Conservation (phyloP, 2,888 invertebrate species). For the Ornithoptera priamus region DNA sequence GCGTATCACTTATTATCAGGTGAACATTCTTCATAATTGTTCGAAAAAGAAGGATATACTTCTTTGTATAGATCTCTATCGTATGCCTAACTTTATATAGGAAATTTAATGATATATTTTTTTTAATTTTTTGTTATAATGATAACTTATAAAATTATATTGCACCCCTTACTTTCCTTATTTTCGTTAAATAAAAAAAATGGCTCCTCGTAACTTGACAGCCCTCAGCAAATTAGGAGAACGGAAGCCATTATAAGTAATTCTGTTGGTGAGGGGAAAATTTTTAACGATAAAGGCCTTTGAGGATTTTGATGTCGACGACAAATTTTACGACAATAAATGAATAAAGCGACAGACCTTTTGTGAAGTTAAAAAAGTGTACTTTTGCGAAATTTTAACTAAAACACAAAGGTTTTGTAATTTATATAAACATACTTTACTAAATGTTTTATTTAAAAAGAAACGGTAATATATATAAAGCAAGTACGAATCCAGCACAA, state of each 20-base stretch:
- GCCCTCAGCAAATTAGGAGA: conserved; percentile 17
- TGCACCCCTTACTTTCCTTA: not conserved
- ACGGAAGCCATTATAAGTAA: conserved; percentile 20
- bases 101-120: too few species aligned
- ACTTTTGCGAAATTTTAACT: too few species aligned
- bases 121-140: not conserved
- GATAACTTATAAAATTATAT: not conserved
- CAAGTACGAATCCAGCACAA: too few species aligned
- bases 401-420: too few species aligned
- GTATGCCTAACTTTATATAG: too few species aligned
- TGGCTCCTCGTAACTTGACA: conserved; percentile 13
- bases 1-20: too few species aligned
- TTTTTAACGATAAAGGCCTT: conserved; percentile 3
- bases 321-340: conserved; percentile 12
- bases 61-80: too few species aligned
- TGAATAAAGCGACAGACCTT: not conserved
- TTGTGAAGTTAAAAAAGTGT: not conserved
- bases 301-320: conserved; percentile 14
- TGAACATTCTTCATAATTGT: too few species aligned
- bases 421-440: too few species aligned
- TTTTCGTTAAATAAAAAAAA: conserved; percentile 16
- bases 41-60: too few species aligned
- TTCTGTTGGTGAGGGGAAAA: conserved; percentile 7
- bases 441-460: too few species aligned
- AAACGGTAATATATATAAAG: too few species aligned